Conservation (phyloP, 2,888 invertebrate species). For the Encarsia formosa region DNA sequence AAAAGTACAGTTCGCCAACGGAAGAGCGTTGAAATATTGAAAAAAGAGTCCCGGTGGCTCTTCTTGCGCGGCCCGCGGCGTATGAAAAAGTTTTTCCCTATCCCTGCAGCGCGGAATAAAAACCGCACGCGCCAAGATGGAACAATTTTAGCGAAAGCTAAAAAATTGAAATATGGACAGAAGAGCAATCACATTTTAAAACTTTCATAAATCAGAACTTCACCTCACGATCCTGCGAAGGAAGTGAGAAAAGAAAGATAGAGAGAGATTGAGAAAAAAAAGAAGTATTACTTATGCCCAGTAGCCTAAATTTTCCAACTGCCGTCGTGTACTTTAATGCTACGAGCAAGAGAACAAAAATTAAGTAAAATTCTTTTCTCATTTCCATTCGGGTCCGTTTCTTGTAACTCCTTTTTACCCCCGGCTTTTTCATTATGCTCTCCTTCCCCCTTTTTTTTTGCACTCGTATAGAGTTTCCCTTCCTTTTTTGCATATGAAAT, state of each 20-base stretch:
- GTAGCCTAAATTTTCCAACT: constrained; percentile 7
- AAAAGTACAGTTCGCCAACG: background rate
- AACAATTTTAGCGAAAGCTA: background rate
- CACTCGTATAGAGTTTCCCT: too few species aligned
- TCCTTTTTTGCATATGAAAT: too few species aligned
- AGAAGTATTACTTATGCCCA: too few species aligned
- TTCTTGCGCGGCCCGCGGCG: background rate
- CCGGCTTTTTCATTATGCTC: background rate
- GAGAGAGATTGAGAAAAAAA: too few species aligned
- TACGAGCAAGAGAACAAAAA: constrained; percentile 14
- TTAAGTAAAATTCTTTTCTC: constrained; percentile 2
- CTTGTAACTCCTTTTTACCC: too few species aligned
- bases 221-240: constrained; percentile 18
- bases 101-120: background rate
- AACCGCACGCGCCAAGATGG: too few species aligned
- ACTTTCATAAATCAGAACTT: constrained; percentile 19
- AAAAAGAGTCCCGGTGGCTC: too few species aligned
- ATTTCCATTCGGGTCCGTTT: too few species aligned
- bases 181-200: constrained; percentile 19
- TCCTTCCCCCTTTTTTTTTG: background rate
- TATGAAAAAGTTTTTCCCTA: constrained; percentile 1
- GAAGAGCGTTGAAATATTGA: background rate
- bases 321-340: constrained; percentile 10
- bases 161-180: constrained; percentile 21
- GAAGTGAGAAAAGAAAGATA: background rate